Conservation (phyloP, 1,140 invertebrate genomes). For the Agrypnia vestita region DNA sequence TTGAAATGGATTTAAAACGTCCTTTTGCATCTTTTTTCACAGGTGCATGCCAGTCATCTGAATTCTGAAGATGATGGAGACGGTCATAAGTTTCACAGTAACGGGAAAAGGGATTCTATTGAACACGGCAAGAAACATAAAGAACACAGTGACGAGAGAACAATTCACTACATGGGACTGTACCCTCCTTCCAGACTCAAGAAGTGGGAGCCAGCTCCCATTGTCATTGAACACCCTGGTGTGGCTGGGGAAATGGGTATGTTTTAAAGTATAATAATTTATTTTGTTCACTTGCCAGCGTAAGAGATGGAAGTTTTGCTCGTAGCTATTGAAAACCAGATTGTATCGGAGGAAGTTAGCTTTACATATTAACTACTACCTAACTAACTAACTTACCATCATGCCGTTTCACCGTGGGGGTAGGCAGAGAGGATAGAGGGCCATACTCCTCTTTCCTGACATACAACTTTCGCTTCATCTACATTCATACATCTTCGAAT, state of each 20-base stretch:
- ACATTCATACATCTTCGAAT: too few relatives aligned
- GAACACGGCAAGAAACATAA: slow-evolving; percentile 66
- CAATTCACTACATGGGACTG: slow-evolving; percentile 65
- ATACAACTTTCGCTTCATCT: too few relatives aligned
- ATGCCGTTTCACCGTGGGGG: too few relatives aligned
- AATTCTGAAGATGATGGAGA: slow-evolving; percentile 37
- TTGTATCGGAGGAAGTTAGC: too few relatives aligned
- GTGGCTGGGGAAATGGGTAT: slow-evolving; percentile 90
- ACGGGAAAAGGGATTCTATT: slow-evolving; percentile 69
- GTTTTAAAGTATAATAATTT: slow-evolving; percentile 33
- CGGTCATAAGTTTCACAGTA: neutral
- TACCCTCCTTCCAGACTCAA: slow-evolving; percentile 74
- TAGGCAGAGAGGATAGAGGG: too few relatives aligned
- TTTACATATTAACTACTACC: too few relatives aligned
- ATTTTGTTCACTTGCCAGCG: too few relatives aligned
- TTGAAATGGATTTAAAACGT: too few relatives aligned
- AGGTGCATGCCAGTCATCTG: slow-evolving; percentile 39
- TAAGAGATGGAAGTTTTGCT: too few relatives aligned
- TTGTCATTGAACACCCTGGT: slow-evolving; percentile 79
- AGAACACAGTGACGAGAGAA: slow-evolving; percentile 65
- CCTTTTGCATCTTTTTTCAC: neutral
- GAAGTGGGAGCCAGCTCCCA: slow-evolving; percentile 82
- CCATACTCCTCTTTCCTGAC: too few relatives aligned
- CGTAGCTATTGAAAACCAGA: too few relatives aligned
- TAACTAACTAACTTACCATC: too few relatives aligned